Conservation (phyloP, 2,113 vertebrate genomes). For the Anoplopoma fimbria region DNA sequence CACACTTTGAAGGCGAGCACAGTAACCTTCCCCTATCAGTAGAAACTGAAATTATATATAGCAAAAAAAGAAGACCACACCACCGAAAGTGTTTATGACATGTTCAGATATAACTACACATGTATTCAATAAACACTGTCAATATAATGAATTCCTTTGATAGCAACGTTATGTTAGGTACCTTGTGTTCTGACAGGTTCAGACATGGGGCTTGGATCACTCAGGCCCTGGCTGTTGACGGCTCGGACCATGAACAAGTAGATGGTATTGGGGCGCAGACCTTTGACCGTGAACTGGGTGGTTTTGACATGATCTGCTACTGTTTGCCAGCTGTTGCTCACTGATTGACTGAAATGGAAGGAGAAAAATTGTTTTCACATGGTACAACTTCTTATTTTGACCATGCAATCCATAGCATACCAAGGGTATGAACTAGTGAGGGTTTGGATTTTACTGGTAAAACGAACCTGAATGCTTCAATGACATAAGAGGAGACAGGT, state of each 20-base stretch:
- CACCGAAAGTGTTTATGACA: neutral
- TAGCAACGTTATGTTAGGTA: constrained; percentile 61
- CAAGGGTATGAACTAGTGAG: neutral
- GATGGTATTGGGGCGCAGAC: constrained; percentile 96
- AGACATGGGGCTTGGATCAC: constrained; percentile 97
- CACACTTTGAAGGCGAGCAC: constrained; percentile 22
- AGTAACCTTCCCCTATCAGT: constrained; percentile 5
- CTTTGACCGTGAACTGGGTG: constrained; percentile 91
- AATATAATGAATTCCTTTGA: neutral
- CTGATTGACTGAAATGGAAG: constrained; percentile 89
- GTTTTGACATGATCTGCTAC: constrained; percentile 96
- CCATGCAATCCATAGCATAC: neutral
- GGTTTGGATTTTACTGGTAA: neutral
- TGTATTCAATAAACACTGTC: neutral
- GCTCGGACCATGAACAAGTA: constrained; percentile 99
- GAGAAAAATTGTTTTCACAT: constrained; percentile 7
- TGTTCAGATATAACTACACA: neutral
- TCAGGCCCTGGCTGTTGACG: constrained; percentile 94
- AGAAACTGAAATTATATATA: constrained; percentile 17
- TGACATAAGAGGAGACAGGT: constrained; percentile 92
- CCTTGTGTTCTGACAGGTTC: constrained; percentile 98
- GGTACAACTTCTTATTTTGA: neutral
- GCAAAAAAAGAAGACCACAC: neutral
- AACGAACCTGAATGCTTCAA: constrained; percentile 98
- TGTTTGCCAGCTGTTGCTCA: constrained; percentile 99